Evolutionary conservation across 2,888 invertebrate species (phyloP), one percentile per base, ranked within the genome.

Genomic region (Gnatocerus cornutus): DNA sequence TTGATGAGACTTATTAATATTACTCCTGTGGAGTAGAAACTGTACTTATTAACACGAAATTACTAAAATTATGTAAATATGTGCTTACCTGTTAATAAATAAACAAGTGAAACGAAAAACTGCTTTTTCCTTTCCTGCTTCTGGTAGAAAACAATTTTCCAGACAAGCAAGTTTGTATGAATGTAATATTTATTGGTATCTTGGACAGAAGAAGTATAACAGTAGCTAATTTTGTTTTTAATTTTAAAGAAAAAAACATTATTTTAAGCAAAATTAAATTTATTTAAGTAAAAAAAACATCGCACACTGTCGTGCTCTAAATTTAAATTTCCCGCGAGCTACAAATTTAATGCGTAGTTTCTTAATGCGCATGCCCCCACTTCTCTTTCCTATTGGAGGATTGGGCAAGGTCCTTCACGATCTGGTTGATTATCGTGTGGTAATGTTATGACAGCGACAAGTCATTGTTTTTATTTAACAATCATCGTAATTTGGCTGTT

Each of bases 1-100:
- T 52, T 8, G 62, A 39, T 21, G 63, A 63, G 52, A 21, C 13
- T 9, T 63, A 41, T 3, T 41, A 41, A 41, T 41, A 5, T 55
- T 33, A 13, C 65, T 65, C 56, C 56, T 46, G 13, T 65, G 65
- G 65, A 65, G 65, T 56, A 55, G 53, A 29, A 21, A 9, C 12
- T 63, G 63, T 63, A 53, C 63, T 63, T 29, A 46, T 58, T 43
- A 29, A 59, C 29, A 30, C 29, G 13, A 21, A 33, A 46, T 12
- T 41, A 39, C n/a, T 5, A 12, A 21, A 27, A 21, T 43, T 43
- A 41, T 56, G 56, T 56, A 56, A 41, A 56, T 56, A 56, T 43
- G 43, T 21, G 30, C 8, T 27, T 39, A n/a, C 4, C 29, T 5
- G 4, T 29, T 9, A 33, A 33, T 33, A 21, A 21, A 21, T 3